Conservation (phyloP, 2,888 invertebrate genomes). For the Noctua janthe region DNA sequence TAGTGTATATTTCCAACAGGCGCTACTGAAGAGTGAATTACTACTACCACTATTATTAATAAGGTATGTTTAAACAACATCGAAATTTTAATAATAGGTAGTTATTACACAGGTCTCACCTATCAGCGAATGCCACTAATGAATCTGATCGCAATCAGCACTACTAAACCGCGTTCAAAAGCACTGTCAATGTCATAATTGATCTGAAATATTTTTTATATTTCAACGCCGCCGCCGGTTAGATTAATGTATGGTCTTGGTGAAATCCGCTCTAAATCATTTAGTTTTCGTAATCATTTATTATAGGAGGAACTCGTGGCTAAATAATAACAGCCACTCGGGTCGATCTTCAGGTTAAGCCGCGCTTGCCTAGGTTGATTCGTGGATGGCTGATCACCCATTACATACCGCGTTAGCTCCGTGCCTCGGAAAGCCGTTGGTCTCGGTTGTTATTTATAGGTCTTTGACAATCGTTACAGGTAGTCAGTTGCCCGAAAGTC, state of each 20-base stretch:
- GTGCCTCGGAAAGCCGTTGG: too few species aligned
- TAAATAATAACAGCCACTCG: too few species aligned
- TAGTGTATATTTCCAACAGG: constrained; percentile 4
- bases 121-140: neutral
- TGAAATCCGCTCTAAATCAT: neutral
- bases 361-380: too few species aligned
- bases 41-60: neutral
- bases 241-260: neutral
- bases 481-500: too few species aligned
- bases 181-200: neutral
- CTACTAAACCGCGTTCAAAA: neutral
- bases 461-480: too few species aligned
- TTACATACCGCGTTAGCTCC: too few species aligned
- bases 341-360: too few species aligned
- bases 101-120: neutral
- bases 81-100: neutral
- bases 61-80: neutral
- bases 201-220: neutral
- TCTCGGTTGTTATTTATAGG: too few species aligned
- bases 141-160: neutral
- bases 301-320: neutral
- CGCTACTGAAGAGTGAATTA: neutral
- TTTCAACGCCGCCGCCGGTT: too few species aligned
- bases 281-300: neutral
- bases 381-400: too few species aligned